Evolutionary conservation across 2,113 vertebrate genomes (phyloP), one percentile per base, ranked within the genome.

Genomic region (Ptilorrhoa leucosticta): DNA sequence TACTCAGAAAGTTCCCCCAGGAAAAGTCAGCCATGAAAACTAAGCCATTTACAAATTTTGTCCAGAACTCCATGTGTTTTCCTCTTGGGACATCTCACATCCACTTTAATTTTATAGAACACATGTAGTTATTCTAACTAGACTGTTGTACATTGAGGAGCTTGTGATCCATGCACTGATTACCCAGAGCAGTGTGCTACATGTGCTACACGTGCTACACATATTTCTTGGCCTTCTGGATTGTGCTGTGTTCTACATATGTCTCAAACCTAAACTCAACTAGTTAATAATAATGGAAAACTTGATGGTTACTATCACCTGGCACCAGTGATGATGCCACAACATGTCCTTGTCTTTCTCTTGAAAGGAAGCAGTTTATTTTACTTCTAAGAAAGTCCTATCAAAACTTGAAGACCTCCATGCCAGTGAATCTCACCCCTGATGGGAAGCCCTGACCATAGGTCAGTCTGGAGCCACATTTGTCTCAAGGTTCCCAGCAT

Each of bases 401-500:
- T 24, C 30, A 88, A 90, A 76, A 40, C 15, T 33, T 35, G 48
- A 64, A 64, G 39, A 30, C 7, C 2, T 21, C 33, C 47, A 33
- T 47, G 40, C 7, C 3, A 8, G 27, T 31, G 63, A 76, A 54
- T n/a, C 27, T 64, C 1, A 0, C 6, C 12, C 33, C 14, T 47
- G n/a, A 47, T 1, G 8, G 35, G 63, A 90, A 72, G 15, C 24
- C 40, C 22, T 44, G 24, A 15, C 24, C 31, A 13, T 2, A n/a
- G 13, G 23, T 51, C 42, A 65, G 7, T 57, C 37, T 81, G 54
- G 61, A 0, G 3, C 10, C 37, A 22, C 18, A 39, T 31, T 53
- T 5, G 0, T 86, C 50, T 61, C 0, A 0, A 47, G 28, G 17
- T 23, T 83, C 11, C 15, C 50, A 72, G 54, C 9, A 5, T 40